These are phyloP conservation scores for Tupaia tana DNA, from an alignment of 2,113 vertebrate genomes.

Conservation along the genomic window DNA sequence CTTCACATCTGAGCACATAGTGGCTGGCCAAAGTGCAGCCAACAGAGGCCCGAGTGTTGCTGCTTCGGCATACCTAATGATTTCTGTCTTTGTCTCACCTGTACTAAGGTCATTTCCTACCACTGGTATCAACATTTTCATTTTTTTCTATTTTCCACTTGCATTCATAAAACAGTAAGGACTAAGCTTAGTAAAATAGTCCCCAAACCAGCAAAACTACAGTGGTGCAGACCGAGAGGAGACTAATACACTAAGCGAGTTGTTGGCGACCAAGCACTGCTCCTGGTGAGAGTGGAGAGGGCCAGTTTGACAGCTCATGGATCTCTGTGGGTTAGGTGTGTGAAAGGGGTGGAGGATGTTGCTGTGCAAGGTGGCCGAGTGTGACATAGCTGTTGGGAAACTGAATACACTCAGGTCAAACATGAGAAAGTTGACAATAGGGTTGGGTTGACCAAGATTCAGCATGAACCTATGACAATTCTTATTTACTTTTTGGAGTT, in stretches of 20 bases:
- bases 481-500: neutral
- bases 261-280: neutral
- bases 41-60: neutral
- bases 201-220: neutral
- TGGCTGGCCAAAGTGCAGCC: neutral
- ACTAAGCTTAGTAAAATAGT: neutral
- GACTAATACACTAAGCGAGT: neutral
- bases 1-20: neutral
- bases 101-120: neutral
- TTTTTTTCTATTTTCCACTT: neutral
- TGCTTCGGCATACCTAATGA: neutral
- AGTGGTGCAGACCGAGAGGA: neutral
- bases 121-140: neutral
- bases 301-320: fast-evolving
- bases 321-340: neutral
- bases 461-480: neutral
- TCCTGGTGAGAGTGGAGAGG: fast-evolving
- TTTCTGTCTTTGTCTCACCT: neutral
- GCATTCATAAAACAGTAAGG: neutral
- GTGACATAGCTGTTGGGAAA: neutral
- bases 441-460: too few relatives aligned
- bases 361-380: neutral
- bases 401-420: fast-evolving
- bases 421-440: neutral
- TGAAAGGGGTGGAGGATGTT: too few relatives aligned